Evolutionary conservation across 2,113 vertebrate genomes (phyloP), one percentile per base, ranked within the genome.

Genomic region (Microtus ochrogaster): DNA sequence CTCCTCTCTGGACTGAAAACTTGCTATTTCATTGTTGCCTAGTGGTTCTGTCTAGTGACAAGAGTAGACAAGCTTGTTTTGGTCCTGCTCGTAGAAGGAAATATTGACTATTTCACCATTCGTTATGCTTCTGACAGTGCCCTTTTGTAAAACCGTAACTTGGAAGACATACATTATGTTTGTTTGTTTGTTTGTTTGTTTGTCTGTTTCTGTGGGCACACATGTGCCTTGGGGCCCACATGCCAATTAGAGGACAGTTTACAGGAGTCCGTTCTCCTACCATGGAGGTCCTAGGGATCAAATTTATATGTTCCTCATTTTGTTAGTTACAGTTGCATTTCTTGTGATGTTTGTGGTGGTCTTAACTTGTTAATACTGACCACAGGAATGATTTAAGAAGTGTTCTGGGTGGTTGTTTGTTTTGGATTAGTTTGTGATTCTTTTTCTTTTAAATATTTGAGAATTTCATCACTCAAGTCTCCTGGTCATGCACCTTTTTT

Each of bases 21-120:
- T 82, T 72, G 81, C 19, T 81, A 36, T 97, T 96, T 96, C 12
- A 24, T 79, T 92, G 47, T 90, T 90, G 16, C 39, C 55, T 85
- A 92, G 30, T 55, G 93, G 73, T 86, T 82, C 19, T 47, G 22
- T 52, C 10, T 49, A 61, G 52, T 49, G 13, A 9, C 30, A 72
- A 72, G 70, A 91, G 9, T 63, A 28, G 22, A 44, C 68, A 92
- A 10, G 7, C 30, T 96, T 36, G 21, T 41, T 28, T 73, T 70
- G 3, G 49, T 90, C 10, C 36, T n/a, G 36, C 28, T 81, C 7
- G 52, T 81, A 74, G 63, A 83, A 76, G 33, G 41, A 63, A 86
- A 30, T n/a, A 73, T 41, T 19, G 7, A 82, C 2, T 16, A 14
- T 76, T 47, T 55, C 24, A n/a, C 16, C 17, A 30, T 66, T 76